These are phyloP conservation scores for Enteromius fasciolatus DNA, from an alignment of 2,797 vertebrate genomes.

Conservation along the genomic window DNA sequence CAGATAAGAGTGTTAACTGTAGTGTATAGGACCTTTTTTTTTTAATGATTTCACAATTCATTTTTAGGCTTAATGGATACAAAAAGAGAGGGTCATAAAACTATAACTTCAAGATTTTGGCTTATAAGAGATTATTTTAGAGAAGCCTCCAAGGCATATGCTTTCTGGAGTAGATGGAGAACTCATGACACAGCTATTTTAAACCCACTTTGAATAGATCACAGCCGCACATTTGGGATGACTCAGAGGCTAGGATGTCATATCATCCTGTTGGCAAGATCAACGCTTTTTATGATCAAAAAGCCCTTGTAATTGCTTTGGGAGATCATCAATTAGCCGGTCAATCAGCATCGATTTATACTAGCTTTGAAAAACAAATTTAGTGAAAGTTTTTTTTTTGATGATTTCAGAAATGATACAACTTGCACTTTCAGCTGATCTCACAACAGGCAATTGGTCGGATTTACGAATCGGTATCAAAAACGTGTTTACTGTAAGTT, in stretches of 20 bases:
- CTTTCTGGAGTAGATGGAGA: slow-evolving; percentile 64
- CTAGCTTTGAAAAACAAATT: slow-evolving; percentile 25
- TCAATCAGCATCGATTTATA: slow-evolving; percentile 16
- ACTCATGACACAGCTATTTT: slow-evolving; percentile 66
- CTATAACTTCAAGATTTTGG: not conserved
- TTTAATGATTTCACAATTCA: slow-evolving; percentile 1
- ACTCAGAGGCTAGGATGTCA: slow-evolving; percentile 66
- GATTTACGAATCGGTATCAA: not conserved
- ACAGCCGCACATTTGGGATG: slow-evolving; percentile 63
- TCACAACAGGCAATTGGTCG: not conserved
- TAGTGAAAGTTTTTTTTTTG: slow-evolving; percentile 10
- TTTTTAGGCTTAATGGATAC: not conserved
- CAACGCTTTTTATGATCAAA: slow-evolving; percentile 41
- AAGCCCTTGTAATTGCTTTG: slow-evolving; percentile 32
- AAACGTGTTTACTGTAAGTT: not conserved
- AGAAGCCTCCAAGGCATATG: not conserved
- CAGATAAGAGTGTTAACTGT: not conserved
- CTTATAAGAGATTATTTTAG: not conserved
- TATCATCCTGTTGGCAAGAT: slow-evolving; percentile 36
- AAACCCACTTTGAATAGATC: slow-evolving; percentile 58
- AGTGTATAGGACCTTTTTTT: not conserved
- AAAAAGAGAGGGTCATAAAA: slow-evolving; percentile 8
- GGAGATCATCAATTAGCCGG: slow-evolving; percentile 20
- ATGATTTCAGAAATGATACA: slow-evolving; percentile 16
- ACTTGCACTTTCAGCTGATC: not conserved